phyloP scores from a whole-genome alignment of 2,888 invertebrate genomes.

The Marronus borbonicus region DNA sequence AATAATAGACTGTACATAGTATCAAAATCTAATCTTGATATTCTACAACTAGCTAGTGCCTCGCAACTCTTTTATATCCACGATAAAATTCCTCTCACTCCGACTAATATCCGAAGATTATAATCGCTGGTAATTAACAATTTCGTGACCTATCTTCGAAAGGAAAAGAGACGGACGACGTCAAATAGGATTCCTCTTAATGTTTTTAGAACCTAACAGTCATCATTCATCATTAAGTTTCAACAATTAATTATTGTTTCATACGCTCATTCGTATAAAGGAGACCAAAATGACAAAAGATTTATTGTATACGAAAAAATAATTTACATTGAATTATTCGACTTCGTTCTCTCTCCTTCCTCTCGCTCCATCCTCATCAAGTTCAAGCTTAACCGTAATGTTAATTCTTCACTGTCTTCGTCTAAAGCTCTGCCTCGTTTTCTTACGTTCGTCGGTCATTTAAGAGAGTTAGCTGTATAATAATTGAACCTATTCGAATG shows the following conservation, averaged over 20 bases:
- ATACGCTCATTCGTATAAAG: constrained; percentile 59
- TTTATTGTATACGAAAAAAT: constrained; percentile 69
- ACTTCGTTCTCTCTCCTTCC: constrained; percentile 55
- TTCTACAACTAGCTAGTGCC: too few species aligned
- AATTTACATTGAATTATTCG: constrained; percentile 68
- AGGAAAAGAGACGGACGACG: constrained; percentile 15
- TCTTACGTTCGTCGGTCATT: constrained; percentile 24
- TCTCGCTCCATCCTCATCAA: constrained; percentile 15
- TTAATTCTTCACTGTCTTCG: neutral
- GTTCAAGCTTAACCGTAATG: neutral
- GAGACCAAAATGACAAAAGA: constrained; percentile 69
- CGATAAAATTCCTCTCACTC: constrained; percentile 53
- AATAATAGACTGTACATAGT: too few species aligned
- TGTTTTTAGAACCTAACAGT: constrained; percentile 68
- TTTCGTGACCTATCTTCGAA: constrained; percentile 67
- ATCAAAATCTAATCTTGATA: too few species aligned
- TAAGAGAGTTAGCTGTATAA: constrained; percentile 46
- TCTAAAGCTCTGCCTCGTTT: constrained; percentile 8
- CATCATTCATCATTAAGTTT: constrained; percentile 70
- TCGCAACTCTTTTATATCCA: too few species aligned
- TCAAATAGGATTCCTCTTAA: constrained; percentile 63
- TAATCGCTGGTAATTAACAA: constrained; percentile 70
- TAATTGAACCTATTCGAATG: constrained; percentile 49
- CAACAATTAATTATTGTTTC: constrained; percentile 70
- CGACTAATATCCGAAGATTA: constrained; percentile 62